These are phyloP conservation scores for Argyrosomus regius DNA, from an alignment of 2,797 vertebrate genomes.

Conservation along the genomic window DNA sequence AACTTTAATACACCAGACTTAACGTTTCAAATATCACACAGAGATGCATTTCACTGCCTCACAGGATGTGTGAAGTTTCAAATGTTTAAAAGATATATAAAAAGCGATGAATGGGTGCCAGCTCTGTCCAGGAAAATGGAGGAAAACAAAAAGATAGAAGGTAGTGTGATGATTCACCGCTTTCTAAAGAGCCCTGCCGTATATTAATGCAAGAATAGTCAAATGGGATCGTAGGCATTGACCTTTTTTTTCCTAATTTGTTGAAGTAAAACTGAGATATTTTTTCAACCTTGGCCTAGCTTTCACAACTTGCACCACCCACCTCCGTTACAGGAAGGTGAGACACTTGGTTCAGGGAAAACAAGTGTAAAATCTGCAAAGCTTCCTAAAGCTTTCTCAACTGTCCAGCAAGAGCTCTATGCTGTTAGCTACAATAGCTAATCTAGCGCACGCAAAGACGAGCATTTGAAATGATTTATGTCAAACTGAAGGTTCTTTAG, in stretches of 20 bases:
- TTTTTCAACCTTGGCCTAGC: neutral
- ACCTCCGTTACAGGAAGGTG: neutral
- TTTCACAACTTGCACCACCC: neutral
- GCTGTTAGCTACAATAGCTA: neutral
- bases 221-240: neutral
- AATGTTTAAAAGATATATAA: neutral
- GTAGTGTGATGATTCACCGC: neutral
- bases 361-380: too few species aligned
- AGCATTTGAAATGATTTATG: conserved; percentile 5
- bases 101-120: neutral
- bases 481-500: neutral
- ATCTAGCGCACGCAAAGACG: neutral
- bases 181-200: neutral
- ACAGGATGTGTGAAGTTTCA: too few species aligned
- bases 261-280: neutral
- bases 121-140: neutral
- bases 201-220: neutral
- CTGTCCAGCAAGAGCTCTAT: neutral
- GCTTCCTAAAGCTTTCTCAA: neutral
- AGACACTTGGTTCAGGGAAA: neutral
- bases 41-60: neutral
- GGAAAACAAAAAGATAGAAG: neutral
- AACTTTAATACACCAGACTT: neutral
- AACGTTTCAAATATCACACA: neutral
- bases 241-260: neutral